Percentiles rank a stretch among this genome's conserved stretches.
These are phyloP conservation scores for Pteruthius melanotis DNA, from an alignment of 2,113 vertebrate species.

Conservation along the genomic window DNA sequence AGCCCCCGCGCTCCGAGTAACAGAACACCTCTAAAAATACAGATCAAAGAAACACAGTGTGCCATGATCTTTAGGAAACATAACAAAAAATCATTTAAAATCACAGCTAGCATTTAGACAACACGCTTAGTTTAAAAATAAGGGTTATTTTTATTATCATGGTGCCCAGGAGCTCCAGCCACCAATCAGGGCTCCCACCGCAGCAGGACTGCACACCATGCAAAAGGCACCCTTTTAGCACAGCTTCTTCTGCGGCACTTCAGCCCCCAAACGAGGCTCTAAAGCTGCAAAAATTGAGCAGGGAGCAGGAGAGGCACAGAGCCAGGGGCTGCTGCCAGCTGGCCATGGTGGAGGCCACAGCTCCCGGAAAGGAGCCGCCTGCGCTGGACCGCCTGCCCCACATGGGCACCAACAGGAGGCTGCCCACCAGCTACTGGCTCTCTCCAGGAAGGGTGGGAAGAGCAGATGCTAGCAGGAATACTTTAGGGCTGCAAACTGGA, in stretches of 20 bases:
- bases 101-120: background rate
- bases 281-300: background rate
- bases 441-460: background rate
- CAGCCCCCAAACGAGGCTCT: background rate
- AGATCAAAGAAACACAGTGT: background rate
- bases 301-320: background rate
- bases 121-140: background rate
- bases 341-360: rapidly evolving
- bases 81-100: background rate
- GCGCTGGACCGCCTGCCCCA: background rate
- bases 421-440: background rate
- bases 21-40: background rate
- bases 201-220: background rate
- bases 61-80: background rate
- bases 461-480: background rate
- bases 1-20: rapidly evolving
- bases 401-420: background rate
- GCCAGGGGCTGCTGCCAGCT: constrained; percentile 22
- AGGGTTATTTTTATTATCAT: background rate
- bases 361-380: background rate
- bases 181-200: background rate
- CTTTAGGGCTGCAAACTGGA: background rate
- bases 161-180: background rate
- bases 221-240: background rate
- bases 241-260: background rate